phyloP scores from a whole-genome alignment of 2,888 invertebrate genomes.

The Dendrolimus houi region DNA sequence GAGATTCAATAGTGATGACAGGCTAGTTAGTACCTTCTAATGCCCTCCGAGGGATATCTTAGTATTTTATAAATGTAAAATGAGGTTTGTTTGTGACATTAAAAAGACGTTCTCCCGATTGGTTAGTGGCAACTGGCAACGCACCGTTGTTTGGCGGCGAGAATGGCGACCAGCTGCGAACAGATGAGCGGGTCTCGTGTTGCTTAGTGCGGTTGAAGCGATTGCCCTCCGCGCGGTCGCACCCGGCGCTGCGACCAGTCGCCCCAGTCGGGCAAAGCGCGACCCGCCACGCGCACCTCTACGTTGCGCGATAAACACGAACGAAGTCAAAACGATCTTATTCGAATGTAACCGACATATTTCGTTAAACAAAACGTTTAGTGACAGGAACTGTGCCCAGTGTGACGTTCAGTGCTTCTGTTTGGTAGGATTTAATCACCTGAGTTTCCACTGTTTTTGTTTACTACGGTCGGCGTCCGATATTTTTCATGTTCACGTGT shows the following conservation, averaged over 20 bases:
- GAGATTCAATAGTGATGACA: background rate
- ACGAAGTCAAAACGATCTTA: slow-evolving; percentile 37
- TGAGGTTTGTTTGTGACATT: slow-evolving; percentile 37
- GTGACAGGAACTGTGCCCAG: slow-evolving; percentile 36
- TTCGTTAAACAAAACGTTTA: slow-evolving; percentile 29
- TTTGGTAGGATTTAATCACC: slow-evolving; percentile 12
- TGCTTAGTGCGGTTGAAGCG: slow-evolving; percentile 7
- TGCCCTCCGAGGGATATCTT: background rate
- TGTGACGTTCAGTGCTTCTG: slow-evolving; percentile 45
- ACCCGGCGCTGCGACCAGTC: slow-evolving; percentile 9
- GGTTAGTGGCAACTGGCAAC: slow-evolving; percentile 52
- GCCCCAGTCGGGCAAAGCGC: slow-evolving; percentile 55
- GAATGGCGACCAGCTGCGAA: slow-evolving; percentile 41
- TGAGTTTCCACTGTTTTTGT: slow-evolving; percentile 21
- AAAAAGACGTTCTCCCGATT: slow-evolving; percentile 23
- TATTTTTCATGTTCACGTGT: slow-evolving; percentile 24
- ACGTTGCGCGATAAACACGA: slow-evolving; percentile 29
- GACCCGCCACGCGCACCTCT: slow-evolving; percentile 61
- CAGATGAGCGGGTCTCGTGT: slow-evolving; percentile 39
- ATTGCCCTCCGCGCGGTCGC: slow-evolving; percentile 36
- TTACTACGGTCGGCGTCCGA: slow-evolving; percentile 39
- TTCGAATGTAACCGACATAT: slow-evolving; percentile 45
- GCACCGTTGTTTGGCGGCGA: slow-evolving; percentile 29
- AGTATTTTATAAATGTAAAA: slow-evolving; percentile 12
- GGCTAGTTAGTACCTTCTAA: background rate